Percentiles rank a stretch among this genome's conserved stretches.
Conservation (phyloP, 2,888 invertebrate genomes). For the Lasioglossum vierecki region DNA sequence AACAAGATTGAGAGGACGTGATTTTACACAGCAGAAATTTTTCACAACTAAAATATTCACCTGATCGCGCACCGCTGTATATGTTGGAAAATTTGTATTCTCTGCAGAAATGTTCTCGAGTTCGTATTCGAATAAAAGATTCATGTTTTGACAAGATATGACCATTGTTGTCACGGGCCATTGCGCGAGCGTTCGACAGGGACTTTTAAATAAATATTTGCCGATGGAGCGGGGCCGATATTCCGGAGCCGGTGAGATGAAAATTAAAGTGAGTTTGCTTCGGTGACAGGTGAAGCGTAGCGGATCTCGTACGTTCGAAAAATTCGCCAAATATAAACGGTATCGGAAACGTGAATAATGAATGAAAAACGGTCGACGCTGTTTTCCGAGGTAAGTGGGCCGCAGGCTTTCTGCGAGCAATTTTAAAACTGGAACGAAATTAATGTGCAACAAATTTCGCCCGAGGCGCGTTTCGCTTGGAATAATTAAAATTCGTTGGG, state of each 20-base stretch:
- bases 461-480: not conserved
- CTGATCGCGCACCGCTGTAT: not conserved
- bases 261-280: not conserved
- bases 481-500: not conserved
- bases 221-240: not conserved
- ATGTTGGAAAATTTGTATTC: not conserved
- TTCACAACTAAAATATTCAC: not conserved
- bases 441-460: not conserved
- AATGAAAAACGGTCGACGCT: not conserved
- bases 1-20: not conserved
- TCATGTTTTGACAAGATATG: not conserved
- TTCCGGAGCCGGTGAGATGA: not conserved
- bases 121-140: not conserved
- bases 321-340: not conserved
- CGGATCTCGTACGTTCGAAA: not conserved
- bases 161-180: not conserved
- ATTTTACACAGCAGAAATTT: not conserved
- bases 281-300: not conserved
- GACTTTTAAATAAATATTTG: conserved; percentile 1
- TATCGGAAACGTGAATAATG: conserved; percentile 1
- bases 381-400: not conserved
- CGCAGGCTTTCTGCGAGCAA: not conserved
- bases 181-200: not conserved
- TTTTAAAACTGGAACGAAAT: not conserved
- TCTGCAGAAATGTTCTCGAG: too few relatives aligned